phyloP scores from a whole-genome alignment of 2,113 vertebrate species.

The Paradoxurus hermaphroditus region DNA sequence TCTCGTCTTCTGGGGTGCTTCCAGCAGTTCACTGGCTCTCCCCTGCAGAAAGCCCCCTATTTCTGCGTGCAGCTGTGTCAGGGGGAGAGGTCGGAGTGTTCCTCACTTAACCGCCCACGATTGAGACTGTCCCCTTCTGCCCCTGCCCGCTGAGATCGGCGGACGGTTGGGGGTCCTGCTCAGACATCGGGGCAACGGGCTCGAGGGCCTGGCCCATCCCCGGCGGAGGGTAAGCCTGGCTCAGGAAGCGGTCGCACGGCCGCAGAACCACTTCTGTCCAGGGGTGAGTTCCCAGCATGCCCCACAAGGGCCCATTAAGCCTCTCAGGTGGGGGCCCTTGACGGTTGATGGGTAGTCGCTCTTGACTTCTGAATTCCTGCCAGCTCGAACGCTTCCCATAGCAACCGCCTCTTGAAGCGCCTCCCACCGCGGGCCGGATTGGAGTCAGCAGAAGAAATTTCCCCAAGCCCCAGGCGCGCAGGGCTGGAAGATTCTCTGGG shows the following conservation, averaged over 20 bases:
- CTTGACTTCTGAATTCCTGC: neutral
- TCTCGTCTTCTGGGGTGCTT: neutral
- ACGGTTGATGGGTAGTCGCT: neutral
- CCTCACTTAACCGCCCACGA: neutral
- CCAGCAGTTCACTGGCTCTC: neutral
- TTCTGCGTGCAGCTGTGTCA: neutral
- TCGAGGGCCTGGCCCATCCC: neutral
- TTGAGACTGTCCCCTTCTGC: neutral
- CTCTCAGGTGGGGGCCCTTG: neutral
- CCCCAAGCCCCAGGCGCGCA: neutral
- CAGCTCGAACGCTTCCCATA: neutral
- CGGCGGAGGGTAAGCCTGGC: neutral
- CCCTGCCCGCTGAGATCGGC: fast-evolving
- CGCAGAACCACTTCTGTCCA: neutral
- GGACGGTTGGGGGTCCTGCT: neutral
- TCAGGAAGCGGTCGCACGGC: neutral
- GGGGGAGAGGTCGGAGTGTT: neutral
- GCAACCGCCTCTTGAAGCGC: neutral
- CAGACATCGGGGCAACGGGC: neutral
- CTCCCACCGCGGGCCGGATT: neutral
- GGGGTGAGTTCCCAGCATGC: fast-evolving
- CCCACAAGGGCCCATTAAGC: neutral
- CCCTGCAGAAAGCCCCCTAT: neutral
- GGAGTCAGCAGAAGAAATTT: neutral
- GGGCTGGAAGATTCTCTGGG: neutral